These are phyloP conservation scores for Xyrichtys novacula DNA, from an alignment of 2,797 vertebrate genomes.

Conservation along the genomic window DNA sequence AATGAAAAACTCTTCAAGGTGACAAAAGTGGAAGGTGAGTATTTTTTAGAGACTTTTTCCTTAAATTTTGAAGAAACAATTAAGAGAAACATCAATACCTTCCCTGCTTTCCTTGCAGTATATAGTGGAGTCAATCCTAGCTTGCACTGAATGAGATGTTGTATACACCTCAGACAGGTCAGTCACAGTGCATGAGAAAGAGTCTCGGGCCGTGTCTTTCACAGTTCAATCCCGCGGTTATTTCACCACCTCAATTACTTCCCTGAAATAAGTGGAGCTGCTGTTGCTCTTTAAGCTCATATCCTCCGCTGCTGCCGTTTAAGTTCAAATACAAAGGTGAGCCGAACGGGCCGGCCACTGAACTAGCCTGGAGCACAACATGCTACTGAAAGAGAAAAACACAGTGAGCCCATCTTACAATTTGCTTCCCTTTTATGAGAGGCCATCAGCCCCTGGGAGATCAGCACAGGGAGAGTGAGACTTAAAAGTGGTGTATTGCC, in stretches of 20 bases:
- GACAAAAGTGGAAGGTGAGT: too few species aligned
- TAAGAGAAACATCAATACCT: too few species aligned
- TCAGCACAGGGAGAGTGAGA: conserved; percentile 57
- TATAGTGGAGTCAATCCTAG: background rate
- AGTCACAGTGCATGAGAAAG: background rate
- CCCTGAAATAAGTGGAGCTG: conserved; percentile 28
- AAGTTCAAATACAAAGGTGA: conserved; percentile 58
- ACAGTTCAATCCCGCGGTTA: conserved; percentile 1
- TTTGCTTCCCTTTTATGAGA: conserved; percentile 67
- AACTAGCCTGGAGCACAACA: conserved; percentile 58
- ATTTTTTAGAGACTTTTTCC: background rate
- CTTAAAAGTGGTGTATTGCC: conserved; percentile 60
- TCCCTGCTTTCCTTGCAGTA: background rate
- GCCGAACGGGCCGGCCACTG: conserved; percentile 46
- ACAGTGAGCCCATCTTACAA: conserved; percentile 42
- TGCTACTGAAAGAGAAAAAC: conserved; percentile 55
- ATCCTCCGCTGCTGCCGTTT: conserved; percentile 24
- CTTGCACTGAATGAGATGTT: background rate
- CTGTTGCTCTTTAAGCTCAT: conserved; percentile 35
- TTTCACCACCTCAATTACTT: conserved; percentile 7
- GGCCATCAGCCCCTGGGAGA: conserved; percentile 65
- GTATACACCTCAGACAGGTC: background rate
- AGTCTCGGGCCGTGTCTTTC: background rate
- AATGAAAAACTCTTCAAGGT: conserved; percentile 4
- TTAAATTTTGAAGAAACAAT: conserved; percentile 10